phyloP scores from a whole-genome alignment of 2,113 vertebrate genomes.

The Aix galericulata region DNA sequence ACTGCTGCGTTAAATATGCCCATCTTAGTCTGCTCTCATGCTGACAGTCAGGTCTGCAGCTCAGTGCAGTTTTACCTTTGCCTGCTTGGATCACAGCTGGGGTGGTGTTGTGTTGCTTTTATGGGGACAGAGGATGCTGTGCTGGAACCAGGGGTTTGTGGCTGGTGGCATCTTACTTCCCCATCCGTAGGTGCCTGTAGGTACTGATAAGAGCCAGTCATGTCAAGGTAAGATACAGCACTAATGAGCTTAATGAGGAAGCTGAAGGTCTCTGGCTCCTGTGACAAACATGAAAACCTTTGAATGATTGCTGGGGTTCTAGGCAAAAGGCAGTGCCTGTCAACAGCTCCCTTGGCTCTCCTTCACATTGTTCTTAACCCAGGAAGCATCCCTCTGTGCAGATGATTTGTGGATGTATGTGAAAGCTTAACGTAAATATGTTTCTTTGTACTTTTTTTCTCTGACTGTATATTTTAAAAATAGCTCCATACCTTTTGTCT shows the following conservation, averaged over 20 bases:
- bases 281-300: neutral
- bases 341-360: neutral
- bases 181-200: neutral
- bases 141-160: neutral
- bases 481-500: neutral
- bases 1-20: neutral
- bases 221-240: neutral
- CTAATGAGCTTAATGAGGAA: neutral
- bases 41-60: neutral
- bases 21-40: neutral
- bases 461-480: neutral
- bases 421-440: neutral
- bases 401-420: neutral
- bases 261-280: neutral
- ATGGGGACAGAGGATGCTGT: neutral
- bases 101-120: neutral
- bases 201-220: neutral
- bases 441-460: neutral
- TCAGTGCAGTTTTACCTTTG: neutral
- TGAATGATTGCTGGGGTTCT: neutral
- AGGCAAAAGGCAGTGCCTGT: neutral
- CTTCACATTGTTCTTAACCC: neutral
- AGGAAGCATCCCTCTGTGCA: neutral
- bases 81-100: neutral
- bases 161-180: neutral